phyloP scores from a whole-genome alignment of 2,888 invertebrate species.

The Ceriagrion tenellum region DNA sequence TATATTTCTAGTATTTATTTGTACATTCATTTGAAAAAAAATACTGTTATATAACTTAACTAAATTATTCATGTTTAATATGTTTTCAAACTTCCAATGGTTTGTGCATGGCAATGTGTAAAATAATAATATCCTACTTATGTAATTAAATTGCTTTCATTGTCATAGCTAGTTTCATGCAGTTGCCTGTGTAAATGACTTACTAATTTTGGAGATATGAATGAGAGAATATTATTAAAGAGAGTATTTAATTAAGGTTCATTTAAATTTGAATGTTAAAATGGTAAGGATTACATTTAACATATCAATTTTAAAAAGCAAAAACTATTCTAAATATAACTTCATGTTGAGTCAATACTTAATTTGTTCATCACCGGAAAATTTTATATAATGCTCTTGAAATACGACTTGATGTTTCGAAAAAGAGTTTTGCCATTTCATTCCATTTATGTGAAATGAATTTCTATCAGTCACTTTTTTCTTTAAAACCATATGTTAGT shows the following conservation, averaged over 20 bases:
- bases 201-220: slow-evolving; percentile 24
- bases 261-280: slow-evolving; percentile 45
- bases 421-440: neutral
- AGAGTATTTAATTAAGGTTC: neutral
- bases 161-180: slow-evolving; percentile 41
- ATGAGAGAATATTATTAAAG: neutral
- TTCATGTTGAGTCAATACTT: slow-evolving; percentile 23
- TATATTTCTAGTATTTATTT: slow-evolving; percentile 59
- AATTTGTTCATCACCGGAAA: neutral
- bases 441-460: neutral
- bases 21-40: slow-evolving; percentile 34
- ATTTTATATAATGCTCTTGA: neutral
- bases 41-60: neutral
- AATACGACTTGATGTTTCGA: neutral
- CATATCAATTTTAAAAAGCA: slow-evolving; percentile 42
- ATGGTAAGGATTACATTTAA: slow-evolving; percentile 53
- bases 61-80: slow-evolving; percentile 33
- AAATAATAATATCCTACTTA: neutral
- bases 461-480: slow-evolving; percentile 23
- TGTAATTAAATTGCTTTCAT: slow-evolving; percentile 19
- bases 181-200: slow-evolving; percentile 5
- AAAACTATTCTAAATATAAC: slow-evolving; percentile 48
- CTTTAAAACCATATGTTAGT: neutral
- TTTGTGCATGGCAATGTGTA: slow-evolving; percentile 26
- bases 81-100: neutral